Percentiles rank a stretch among this genome's conserved stretches.
These are phyloP conservation scores for Malurus melanocephalus DNA, from an alignment of 2,113 vertebrate species.

Conservation along the genomic window DNA sequence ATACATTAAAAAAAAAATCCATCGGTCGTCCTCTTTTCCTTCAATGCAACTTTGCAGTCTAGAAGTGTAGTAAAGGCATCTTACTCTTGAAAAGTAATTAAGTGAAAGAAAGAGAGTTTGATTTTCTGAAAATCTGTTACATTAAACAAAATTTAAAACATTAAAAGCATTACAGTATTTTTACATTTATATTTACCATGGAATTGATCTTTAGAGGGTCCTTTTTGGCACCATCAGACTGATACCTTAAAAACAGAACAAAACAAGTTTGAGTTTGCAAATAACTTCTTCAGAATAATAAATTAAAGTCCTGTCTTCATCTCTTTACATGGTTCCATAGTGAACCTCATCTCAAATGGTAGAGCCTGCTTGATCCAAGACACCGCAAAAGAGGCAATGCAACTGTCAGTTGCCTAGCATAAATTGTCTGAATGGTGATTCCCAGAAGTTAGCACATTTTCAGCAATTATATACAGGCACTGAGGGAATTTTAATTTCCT, in stretches of 20 bases:
- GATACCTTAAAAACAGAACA: slow-evolving; percentile 78
- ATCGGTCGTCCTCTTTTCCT: neutral
- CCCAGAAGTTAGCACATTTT: neutral
- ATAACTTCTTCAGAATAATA: neutral
- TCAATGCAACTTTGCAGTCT: neutral
- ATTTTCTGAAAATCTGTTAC: neutral
- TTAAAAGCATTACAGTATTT: neutral
- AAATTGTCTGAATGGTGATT: neutral
- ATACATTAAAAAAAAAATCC: neutral
- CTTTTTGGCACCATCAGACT: slow-evolving; percentile 94
- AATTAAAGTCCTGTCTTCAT: neutral
- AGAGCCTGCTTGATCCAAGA: neutral
- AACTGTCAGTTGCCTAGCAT: neutral
- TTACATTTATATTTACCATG: slow-evolving; percentile 80
- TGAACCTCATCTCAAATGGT: neutral
- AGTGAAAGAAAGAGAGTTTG: neutral
- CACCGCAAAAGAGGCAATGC: neutral
- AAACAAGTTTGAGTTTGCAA: neutral
- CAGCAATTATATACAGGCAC: neutral
- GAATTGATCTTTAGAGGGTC: slow-evolving; percentile 94
- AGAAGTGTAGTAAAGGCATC: neutral
- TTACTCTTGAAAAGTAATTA: neutral
- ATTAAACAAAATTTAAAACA: neutral
- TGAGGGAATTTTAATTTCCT: neutral
- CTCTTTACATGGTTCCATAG: neutral